phyloP scores from a whole-genome alignment of 2,113 vertebrate species.

The Lycocorax pyrrhopterus region DNA sequence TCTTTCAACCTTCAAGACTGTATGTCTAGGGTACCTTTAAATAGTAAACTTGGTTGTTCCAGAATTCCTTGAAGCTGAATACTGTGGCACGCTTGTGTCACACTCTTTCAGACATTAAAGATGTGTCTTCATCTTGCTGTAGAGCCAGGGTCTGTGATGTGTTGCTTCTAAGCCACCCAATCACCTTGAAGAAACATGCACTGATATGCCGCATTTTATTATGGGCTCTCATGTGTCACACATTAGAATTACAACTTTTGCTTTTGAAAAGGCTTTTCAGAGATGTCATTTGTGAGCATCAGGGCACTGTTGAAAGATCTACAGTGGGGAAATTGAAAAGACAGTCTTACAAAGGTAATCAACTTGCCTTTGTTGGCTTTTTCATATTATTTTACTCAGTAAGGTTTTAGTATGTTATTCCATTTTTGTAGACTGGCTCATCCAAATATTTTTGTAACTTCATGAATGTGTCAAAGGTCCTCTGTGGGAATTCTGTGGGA shows the following conservation, averaged over 20 bases:
- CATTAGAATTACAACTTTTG: not conserved
- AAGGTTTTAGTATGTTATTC: slow-evolving; percentile 62
- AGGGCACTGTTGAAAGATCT: not conserved
- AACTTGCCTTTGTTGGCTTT: slow-evolving; percentile 27
- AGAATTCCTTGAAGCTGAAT: not conserved
- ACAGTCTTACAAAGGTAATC: slow-evolving; percentile 25
- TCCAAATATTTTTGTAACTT: slow-evolving; percentile 75
- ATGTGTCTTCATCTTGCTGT: not conserved
- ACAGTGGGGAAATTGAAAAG: slow-evolving; percentile 26
- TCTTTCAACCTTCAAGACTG: not conserved
- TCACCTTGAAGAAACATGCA: not conserved
- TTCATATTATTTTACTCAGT: slow-evolving; percentile 49
- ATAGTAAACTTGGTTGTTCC: not conserved
- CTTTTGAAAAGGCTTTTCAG: not conserved
- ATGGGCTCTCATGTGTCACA: not conserved
- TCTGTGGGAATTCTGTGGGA: slow-evolving; percentile 78
- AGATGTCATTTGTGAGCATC: not conserved
- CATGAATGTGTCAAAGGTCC: slow-evolving; percentile 71
- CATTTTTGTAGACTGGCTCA: slow-evolving; percentile 59
- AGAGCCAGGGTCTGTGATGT: not conserved
- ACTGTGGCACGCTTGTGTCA: not conserved
- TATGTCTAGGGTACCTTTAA: not conserved
- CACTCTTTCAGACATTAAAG: not conserved
- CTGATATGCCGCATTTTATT: not conserved
- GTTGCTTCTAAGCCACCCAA: not conserved